Evolutionary conservation across 2,888 invertebrate genomes (phyloP), one percentile per base, ranked within the genome.

Genomic region (Orchesella flavescens): DNA sequence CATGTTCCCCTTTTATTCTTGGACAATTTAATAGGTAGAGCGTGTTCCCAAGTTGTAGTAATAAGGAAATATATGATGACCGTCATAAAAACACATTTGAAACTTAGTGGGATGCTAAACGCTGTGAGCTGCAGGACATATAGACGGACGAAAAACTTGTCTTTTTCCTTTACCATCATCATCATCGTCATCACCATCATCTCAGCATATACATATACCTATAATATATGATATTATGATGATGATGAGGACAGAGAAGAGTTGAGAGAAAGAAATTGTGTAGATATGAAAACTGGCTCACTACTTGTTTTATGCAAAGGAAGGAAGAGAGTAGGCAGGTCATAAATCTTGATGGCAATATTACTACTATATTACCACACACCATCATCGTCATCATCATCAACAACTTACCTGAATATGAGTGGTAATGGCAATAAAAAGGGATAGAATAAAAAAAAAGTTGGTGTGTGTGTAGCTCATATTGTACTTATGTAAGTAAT

Each of bases 321-420:
- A 66, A 69, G 75, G 78, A 69, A 78, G 69, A 57, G 44, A 69
- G 57, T 55, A 68, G 78, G 24, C 83, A 79, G 71, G 65, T 73
- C 80, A 84, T 84, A 84, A 84, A 84, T 84, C 84, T 80, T 84
- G 59, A 81, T 77, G 72, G 66, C 75, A 55, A 65, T 75, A 68
- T 55, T 44, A 55, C 34, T 49, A 59, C 55, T 74, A 43, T 21
- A 65, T 21, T 19, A 49, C 49, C 9, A 63, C 74, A 69, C n/a
- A 53, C 12, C 53, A n/a, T 53, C 53, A 53, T 53, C 53, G 10
- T 13, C 53, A 66, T 44, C 21, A 61, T 13, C 53, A 66, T 44
- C 21, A 61, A 5, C 53, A n/a, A 53, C n/a, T 53, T n/a, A 53
- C 53, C 53, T n/a, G n/a, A 53, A 53, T 13, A 53, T n/a, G 17